Percentiles rank a stretch among this genome's conserved stretches.
These are phyloP conservation scores for Numida meleagris DNA, from an alignment of 2,113 vertebrate species.

Conservation along the genomic window DNA sequence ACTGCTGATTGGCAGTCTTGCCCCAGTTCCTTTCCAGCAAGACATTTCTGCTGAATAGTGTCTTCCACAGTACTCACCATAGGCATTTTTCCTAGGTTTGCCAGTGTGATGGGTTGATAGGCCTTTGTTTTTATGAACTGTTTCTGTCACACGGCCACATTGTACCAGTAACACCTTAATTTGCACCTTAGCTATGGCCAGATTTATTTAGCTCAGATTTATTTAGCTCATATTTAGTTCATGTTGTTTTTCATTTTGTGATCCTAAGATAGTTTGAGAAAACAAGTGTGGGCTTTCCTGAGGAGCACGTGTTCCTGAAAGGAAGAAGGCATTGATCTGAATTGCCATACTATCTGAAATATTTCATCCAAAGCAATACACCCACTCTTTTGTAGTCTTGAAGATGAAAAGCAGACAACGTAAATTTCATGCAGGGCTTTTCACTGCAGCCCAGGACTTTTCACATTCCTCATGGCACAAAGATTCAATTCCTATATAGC, in stretches of 20 bases:
- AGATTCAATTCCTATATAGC: background rate
- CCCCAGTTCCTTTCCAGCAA: background rate
- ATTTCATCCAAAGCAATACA: background rate
- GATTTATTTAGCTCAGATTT: background rate
- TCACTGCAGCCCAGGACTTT: background rate
- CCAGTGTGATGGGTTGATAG: rapidly evolving
- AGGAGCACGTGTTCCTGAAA: background rate
- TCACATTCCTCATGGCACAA: background rate
- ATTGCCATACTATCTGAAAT: background rate
- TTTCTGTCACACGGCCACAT: background rate
- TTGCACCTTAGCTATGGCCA: background rate
- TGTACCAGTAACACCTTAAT: background rate
- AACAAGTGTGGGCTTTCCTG: background rate
- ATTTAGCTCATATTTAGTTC: background rate
- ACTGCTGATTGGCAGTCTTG: background rate
- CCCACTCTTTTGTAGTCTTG: background rate
- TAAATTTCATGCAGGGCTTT: background rate
- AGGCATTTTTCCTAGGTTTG: background rate
- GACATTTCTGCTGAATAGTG: background rate
- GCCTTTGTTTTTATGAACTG: background rate
- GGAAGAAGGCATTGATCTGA: background rate
- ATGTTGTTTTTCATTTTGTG: background rate
- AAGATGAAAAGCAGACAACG: background rate
- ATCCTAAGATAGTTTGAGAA: background rate
- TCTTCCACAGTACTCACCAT: background rate